Conservation (phyloP, 2,113 vertebrate species). For the Chinchilla lanigera region DNA sequence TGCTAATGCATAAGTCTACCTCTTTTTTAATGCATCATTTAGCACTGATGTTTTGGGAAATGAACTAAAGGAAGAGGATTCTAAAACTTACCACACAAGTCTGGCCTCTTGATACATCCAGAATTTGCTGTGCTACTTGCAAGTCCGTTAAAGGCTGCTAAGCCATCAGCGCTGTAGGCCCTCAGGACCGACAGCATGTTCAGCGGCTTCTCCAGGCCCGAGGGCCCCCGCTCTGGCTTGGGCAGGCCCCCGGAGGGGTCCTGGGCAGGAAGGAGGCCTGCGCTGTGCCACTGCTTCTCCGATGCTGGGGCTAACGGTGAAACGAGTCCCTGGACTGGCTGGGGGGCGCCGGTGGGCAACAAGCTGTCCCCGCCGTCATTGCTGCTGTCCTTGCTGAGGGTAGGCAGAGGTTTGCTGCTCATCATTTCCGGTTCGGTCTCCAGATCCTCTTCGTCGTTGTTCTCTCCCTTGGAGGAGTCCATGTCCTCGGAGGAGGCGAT, state of each 20-base stretch:
- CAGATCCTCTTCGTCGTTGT: conserved; percentile 92
- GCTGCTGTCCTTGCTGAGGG: conserved; percentile 85
- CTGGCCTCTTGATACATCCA: conserved; percentile 96
- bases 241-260: conserved; percentile 91
- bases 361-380: conserved; percentile 86
- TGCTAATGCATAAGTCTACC: conserved; percentile 80
- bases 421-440: conserved; percentile 85
- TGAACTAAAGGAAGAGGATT: conserved; percentile 85
- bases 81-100: conserved; percentile 97
- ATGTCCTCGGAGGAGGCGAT: conserved; percentile 92
- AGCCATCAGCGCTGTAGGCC: conserved; percentile 97
- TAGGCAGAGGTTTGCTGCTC: conserved; percentile 84
- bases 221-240: conserved; percentile 91
- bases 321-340: conserved; percentile 85
- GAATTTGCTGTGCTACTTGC: conserved; percentile 90
- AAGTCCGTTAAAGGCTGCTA: conserved; percentile 97
- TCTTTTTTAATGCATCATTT: conserved; percentile 81
- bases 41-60: conserved; percentile 83
- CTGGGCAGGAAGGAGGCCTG: conserved; percentile 91
- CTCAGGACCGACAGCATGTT: conserved; percentile 98
- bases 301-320: conserved; percentile 86
- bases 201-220: conserved; percentile 94
- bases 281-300: conserved; percentile 95
- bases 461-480: conserved; percentile 92
- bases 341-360: conserved; percentile 83